Evolutionary conservation across 2,797 vertebrate genomes (phyloP).

Genomic region (Danio aesculapii): DNA sequence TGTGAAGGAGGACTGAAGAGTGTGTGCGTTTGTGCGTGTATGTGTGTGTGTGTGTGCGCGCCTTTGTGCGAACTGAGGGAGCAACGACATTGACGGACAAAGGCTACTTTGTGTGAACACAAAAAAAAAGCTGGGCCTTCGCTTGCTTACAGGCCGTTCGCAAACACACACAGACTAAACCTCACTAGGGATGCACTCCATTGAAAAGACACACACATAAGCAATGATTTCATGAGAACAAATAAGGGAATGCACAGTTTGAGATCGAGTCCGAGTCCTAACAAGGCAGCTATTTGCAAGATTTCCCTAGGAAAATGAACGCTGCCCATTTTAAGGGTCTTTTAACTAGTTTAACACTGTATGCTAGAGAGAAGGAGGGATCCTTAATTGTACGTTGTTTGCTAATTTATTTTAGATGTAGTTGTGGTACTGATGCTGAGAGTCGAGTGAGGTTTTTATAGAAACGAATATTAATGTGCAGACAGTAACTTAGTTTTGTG

Average conservation of each 20-base stretch:
- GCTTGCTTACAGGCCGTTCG: constrained; percentile 36
- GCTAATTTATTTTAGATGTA: constrained; percentile 19
- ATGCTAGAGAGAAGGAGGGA: not conserved
- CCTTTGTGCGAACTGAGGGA: constrained; percentile 20
- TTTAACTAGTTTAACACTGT: constrained; percentile 32
- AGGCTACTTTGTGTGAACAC: constrained; percentile 71
- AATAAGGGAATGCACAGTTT: not conserved
- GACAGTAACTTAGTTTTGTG: not conserved
- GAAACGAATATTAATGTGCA: not conserved
- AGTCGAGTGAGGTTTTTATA: not conserved
- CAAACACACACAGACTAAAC: constrained; percentile 13
- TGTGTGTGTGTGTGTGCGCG: constrained; percentile 24
- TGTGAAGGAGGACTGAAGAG: constrained; percentile 61
- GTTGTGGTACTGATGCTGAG: not conserved
- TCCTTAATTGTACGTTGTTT: not conserved
- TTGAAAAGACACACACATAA: constrained; percentile 16
- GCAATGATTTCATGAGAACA: constrained; percentile 1
- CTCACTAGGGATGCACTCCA: not conserved
- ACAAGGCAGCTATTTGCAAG: constrained; percentile 1
- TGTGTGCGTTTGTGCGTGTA: constrained; percentile 47
- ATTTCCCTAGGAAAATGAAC: constrained; percentile 48
- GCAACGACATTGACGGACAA: constrained; percentile 68
- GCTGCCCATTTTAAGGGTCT: constrained; percentile 35
- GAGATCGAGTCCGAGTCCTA: not conserved
- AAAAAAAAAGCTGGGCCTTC: constrained; percentile 60